Evolutionary conservation across 2,113 vertebrate species (phyloP), one percentile per base, ranked within the genome.

Genomic region (Apodemus speciosus): DNA sequence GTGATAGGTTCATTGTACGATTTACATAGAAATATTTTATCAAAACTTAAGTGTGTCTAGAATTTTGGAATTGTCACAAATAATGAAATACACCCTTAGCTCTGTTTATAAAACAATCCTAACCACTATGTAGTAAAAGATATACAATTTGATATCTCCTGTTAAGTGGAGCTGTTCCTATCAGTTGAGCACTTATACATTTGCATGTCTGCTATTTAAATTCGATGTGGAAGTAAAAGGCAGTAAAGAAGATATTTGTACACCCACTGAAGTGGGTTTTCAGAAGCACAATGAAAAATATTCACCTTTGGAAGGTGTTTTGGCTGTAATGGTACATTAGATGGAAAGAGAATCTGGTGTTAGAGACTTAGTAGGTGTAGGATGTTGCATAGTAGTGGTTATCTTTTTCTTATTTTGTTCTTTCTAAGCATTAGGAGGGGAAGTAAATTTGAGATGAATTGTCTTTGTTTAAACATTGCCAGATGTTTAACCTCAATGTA

Each of bases 201-300:
- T 94, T 95, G 64, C 91, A 96, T 94, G 66, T 96, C 43, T 96
- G 43, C 56, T 91, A 90, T 64, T 91, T 94, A 80, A 93, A 21
- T 85, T 95, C 68, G 69, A 21, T 76, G 32, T 92, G 0, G 0
- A 91, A 96, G 21, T 87, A 58, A 80, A 94, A 92, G 73, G 23
- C 68, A 69, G 85, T 84, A 64, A 80, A 0, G 2, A 8, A 0
- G 3, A 7, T 23, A 16, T 75, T 92, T 30, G 91, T 92, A 49
- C 9, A 53, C 38, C 79, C 68, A 72, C 69, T 85, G 69, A 96
- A 90, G 40, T 76, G 66, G 92, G 43, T 69, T 93, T 16, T 93
- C 84, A 32, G 69, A 97, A 97, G 93, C 96, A 96, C 94, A 97
- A 95, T 30, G 46, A 86, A 69, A 94, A 53, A 94, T 85, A 86